phyloP scores from a whole-genome alignment of 2,797 vertebrate genomes.

The Arrhamphus sclerolepis region DNA sequence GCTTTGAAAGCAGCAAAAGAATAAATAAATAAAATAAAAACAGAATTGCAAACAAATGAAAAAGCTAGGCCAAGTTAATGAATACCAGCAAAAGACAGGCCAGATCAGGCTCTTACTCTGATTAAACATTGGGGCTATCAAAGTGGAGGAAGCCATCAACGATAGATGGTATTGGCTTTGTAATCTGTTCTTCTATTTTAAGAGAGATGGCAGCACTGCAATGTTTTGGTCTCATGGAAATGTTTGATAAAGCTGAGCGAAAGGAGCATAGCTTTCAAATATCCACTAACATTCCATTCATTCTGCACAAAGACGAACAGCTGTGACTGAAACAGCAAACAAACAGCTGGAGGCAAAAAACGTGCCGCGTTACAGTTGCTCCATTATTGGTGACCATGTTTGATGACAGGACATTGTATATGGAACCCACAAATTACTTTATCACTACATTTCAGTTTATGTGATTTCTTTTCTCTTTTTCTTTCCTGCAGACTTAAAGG shows the following conservation, averaged over 20 bases:
- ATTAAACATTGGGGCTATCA: conserved; percentile 81
- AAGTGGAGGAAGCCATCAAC: conserved; percentile 76
- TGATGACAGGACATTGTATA: background rate
- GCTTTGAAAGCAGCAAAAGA: conserved; percentile 63
- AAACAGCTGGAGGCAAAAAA: conserved; percentile 24
- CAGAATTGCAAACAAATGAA: conserved; percentile 69
- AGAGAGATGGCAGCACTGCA: conserved; percentile 30
- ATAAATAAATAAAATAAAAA: conserved; percentile 26
- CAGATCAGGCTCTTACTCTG: conserved; percentile 81
- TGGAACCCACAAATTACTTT: background rate
- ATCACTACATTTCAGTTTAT: background rate
- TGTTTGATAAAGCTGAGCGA: conserved; percentile 37
- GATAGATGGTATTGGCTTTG: conserved; percentile 76
- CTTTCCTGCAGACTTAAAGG: background rate
- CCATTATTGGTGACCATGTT: conserved; percentile 1
- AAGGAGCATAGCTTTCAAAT: conserved; percentile 40
- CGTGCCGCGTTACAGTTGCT: background rate
- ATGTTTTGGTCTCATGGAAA: conserved; percentile 40
- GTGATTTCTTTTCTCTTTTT: too few species aligned
- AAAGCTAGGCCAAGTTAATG: too few species aligned
- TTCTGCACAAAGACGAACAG: conserved; percentile 22
- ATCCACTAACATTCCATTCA: conserved; percentile 38
- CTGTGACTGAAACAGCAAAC: conserved; percentile 15
- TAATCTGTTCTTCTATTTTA: conserved; percentile 38
- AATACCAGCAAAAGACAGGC: conserved; percentile 64